Base-by-base conservation (phyloP, 2,797 vertebrate species). In the Characodon lateralis region DNA sequence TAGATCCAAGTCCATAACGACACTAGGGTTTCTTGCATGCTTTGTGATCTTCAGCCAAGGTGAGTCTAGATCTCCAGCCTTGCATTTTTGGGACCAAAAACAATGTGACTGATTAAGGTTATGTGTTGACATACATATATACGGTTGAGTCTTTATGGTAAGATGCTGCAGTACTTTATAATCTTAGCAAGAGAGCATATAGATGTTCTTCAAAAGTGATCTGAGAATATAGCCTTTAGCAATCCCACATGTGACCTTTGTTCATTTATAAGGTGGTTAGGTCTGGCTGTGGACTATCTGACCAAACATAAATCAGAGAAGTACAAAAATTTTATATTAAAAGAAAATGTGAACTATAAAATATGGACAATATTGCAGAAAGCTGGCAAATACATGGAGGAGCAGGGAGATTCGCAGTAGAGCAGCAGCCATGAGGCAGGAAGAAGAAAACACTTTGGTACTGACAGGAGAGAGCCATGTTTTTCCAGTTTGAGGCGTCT, bases 401-500 rank as follows among this genome's bases (percentile, higher is more conserved):
- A 35, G 61, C 28, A 65, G 16, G 31, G 35, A 68, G 10, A 63
- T 16, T 26, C 28, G 26, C 24, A 65, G 18, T 20, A 41, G 63
- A 0, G 6, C 12, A 46, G 66, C 39, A 68, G 39, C 35, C 35
- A 3, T 43, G 41, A 69, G 43, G 66, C 41, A 46, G 66, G 24
- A 16, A 46, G 66, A 69, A 16, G 24, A 69, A 69, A 69, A 48
- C 43, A 14, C 7, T 28, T 71, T 24, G 18, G 46, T 51, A 2
- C 16, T 56, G 71, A n/a, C 71, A 73, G 50, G 20, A 72, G 46
- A 55, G 31, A 55, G 51, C 10, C 0, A 35, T 7, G 10, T 12
- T 55, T 53, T 50, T 77, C 78, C 7, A 51, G 50, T 77, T 53
- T 56, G 74, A 84, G 77, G 35, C 72, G 10, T 35, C 71, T 41